Evolutionary conservation across 2,797 vertebrate species (phyloP).

Genomic region (Bothrops alternatus): DNA sequence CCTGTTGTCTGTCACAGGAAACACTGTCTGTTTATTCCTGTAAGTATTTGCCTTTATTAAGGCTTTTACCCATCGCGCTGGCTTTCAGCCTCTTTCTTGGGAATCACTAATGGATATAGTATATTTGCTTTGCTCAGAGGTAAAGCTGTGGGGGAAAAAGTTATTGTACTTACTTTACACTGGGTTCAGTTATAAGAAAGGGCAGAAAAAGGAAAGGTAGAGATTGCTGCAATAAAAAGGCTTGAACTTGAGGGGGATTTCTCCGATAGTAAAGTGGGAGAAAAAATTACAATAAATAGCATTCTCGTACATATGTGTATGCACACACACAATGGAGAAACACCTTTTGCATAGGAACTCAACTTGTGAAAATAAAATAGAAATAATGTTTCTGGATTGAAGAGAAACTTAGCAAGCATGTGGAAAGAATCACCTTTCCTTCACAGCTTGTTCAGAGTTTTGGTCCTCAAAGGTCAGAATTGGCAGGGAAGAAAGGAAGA

Average conservation of each 20-base stretch:
- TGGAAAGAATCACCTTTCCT: neutral
- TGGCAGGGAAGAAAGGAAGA: neutral
- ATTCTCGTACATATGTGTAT: neutral
- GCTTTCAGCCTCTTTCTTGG: neutral
- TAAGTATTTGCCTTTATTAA: neutral
- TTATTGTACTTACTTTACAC: neutral
- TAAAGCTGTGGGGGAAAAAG: neutral
- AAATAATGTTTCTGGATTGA: neutral
- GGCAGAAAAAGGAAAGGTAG: neutral
- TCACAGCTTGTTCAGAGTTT: neutral
- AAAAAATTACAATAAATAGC: neutral
- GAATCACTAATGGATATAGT: neutral
- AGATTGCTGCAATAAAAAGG: neutral
- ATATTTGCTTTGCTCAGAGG: neutral
- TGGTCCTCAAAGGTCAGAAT: neutral
- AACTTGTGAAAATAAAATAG: neutral
- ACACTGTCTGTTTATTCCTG: neutral
- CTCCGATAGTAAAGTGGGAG: neutral
- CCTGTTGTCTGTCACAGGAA: neutral
- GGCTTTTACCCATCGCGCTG: neutral
- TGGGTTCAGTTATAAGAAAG: no score
- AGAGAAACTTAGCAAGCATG: neutral
- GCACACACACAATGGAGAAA: neutral
- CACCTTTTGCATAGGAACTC: neutral
- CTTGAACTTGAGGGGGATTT: neutral